A percentile compares a stretch with the other conserved stretches of the same genome.
Conservation (phyloP, 2,888 invertebrate genomes). For the Eupithecia subfuscata region DNA sequence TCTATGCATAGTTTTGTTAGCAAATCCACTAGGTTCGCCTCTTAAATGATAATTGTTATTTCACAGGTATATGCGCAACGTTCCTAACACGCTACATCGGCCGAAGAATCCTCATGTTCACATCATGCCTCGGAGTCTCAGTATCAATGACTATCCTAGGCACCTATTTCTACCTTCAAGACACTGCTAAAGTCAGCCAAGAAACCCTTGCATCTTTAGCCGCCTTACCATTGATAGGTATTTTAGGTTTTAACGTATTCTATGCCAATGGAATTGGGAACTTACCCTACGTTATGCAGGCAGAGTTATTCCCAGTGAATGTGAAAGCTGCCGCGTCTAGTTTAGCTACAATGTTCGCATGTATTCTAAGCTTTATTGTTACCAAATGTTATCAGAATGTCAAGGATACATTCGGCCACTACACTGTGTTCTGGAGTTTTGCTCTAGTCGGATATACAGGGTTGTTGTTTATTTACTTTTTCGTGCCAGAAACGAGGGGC, state of each 20-base stretch:
- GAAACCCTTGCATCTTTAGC: constrained; percentile 68
- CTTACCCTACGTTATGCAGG: constrained; percentile 85
- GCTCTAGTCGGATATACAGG: constrained; percentile 81
- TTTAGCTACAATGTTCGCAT: constrained; percentile 82
- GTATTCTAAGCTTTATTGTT: constrained; percentile 82
- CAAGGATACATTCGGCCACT: constrained; percentile 82
- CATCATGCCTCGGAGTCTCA: constrained; percentile 82
- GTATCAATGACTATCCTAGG: constrained; percentile 79
- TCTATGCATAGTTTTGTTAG: no score
- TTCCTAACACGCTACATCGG: constrained; percentile 82
- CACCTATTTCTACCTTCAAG: constrained; percentile 82
- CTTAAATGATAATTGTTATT: background rate
- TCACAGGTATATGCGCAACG: constrained; percentile 74
- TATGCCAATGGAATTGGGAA: constrained; percentile 85
- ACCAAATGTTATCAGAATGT: constrained; percentile 85
- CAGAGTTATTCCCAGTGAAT: constrained; percentile 86
- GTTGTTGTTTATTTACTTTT: constrained; percentile 81
- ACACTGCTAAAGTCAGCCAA: constrained; percentile 62
- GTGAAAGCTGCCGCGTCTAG: constrained; percentile 86
- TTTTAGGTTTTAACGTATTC: constrained; percentile 84
- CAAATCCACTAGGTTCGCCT: no score
- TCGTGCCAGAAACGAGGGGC: constrained; percentile 86
- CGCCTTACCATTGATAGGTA: constrained; percentile 81
- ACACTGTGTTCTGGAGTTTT: constrained; percentile 85
- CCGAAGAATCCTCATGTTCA: constrained; percentile 79